Conservation (phyloP, 1,140 invertebrate genomes). For the Caerostris extrusa region DNA sequence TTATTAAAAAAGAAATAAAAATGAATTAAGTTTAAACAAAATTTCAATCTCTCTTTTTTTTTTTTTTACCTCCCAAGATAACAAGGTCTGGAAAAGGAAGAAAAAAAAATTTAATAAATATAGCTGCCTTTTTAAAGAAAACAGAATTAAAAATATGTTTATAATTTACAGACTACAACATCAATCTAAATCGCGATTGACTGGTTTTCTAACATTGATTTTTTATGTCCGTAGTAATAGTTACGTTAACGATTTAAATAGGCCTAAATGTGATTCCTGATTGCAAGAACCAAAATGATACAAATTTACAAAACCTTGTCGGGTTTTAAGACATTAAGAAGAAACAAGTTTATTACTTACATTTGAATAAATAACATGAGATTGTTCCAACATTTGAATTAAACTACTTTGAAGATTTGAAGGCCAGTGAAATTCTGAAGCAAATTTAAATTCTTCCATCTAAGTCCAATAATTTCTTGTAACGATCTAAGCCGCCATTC, state of each 20-base stretch:
- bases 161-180: background rate
- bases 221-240: slow-evolving; percentile 14
- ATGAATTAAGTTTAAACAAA: background rate
- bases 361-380: background rate
- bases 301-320: slow-evolving; percentile 26
- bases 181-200: background rate
- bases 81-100: background rate
- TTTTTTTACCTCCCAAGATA: background rate
- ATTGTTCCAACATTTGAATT: slow-evolving; percentile 8
- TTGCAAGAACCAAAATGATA: slow-evolving; percentile 50
- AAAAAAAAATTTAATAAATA: background rate
- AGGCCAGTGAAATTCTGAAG: slow-evolving; percentile 28
- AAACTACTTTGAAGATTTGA: slow-evolving; percentile 8
- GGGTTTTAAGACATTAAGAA: slow-evolving; percentile 26
- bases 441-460: slow-evolving; percentile 67
- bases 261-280: slow-evolving; percentile 56
- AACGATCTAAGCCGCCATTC: slow-evolving; percentile 76
- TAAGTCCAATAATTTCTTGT: slow-evolving; percentile 70
- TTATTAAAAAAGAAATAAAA: background rate
- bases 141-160: background rate
- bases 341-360: slow-evolving; percentile 54
- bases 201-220: background rate
- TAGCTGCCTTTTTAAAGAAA: too few species aligned
- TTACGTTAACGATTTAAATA: slow-evolving; percentile 58
- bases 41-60: background rate